Percentiles rank a stretch among this genome's conserved stretches.
Conservation (phyloP, 2,113 vertebrate genomes). For the Enhydra lutris region DNA sequence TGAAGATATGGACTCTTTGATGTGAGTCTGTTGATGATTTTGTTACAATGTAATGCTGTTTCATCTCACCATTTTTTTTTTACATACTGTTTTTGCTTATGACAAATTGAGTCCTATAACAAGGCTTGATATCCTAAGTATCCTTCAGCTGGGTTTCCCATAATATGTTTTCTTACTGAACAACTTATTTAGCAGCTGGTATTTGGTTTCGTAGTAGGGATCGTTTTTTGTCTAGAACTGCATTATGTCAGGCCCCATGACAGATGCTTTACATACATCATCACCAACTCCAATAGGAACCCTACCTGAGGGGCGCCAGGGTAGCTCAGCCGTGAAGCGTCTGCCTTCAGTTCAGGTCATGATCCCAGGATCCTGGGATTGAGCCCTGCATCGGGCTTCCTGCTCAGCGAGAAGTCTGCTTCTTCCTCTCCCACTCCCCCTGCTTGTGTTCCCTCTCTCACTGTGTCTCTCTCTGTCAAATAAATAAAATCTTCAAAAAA, state of each 20-base stretch:
- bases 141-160: background rate
- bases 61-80: background rate
- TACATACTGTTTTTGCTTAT: background rate
- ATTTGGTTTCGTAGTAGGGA: background rate
- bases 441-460: too few species aligned
- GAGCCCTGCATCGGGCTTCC: too few species aligned
- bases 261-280: background rate
- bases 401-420: too few species aligned
- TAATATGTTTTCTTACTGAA: background rate
- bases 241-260: background rate
- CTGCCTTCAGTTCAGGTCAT: too few species aligned
- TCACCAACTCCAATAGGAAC: background rate
- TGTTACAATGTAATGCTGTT: background rate
- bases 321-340: too few species aligned
- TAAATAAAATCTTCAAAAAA: too few species aligned
- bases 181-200: background rate
- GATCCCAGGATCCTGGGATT: too few species aligned
- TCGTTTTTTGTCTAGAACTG: background rate
- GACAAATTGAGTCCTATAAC: background rate
- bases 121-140: constrained; percentile 5
- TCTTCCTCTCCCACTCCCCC: too few species aligned
- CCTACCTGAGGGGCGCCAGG: background rate
- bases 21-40: constrained; percentile 1
- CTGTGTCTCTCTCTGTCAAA: too few species aligned
- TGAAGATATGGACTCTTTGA: background rate